phyloP scores from a whole-genome alignment of 2,113 vertebrate genomes.

The Pseudorasbora parva region DNA sequence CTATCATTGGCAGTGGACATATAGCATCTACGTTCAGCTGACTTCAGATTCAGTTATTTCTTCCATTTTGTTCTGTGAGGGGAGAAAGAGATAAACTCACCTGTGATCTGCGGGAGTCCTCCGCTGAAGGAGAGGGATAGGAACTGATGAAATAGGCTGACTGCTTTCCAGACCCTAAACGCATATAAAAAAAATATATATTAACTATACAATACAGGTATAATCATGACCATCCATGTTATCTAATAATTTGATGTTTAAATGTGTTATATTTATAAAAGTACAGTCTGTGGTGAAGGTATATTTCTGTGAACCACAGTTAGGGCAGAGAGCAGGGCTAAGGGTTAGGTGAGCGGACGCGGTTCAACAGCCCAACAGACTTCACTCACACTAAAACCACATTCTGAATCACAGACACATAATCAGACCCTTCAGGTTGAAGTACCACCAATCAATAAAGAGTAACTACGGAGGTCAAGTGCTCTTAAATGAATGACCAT shows the following conservation, averaged over 20 bases:
- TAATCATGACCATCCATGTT: background rate
- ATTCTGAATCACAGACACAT: conserved; percentile 19
- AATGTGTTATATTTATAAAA: background rate
- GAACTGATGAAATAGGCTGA: conserved; percentile 96
- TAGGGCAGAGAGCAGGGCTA: background rate
- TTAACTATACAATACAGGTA: too few species aligned
- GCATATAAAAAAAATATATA: too few species aligned
- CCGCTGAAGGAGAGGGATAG: conserved; percentile 92
- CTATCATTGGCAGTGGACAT: background rate
- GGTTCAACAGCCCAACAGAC: background rate
- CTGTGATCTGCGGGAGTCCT: conserved; percentile 88
- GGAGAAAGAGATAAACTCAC: conserved; percentile 69
- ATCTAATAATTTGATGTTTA: background rate
- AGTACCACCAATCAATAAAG: conserved; percentile 35
- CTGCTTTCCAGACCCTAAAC: conserved; percentile 90
- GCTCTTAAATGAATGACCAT: conserved; percentile 22
- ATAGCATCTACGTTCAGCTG: background rate
- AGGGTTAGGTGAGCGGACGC: background rate
- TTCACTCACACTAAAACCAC: background rate
- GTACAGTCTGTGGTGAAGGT: background rate
- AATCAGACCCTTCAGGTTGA: conserved; percentile 28
- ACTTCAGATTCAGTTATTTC: background rate
- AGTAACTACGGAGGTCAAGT: conserved; percentile 30
- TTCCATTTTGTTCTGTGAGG: background rate
- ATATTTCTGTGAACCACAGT: background rate